Evolutionary conservation across 2,113 vertebrate genomes (phyloP).

Genomic region (Bos taurus): DNA sequence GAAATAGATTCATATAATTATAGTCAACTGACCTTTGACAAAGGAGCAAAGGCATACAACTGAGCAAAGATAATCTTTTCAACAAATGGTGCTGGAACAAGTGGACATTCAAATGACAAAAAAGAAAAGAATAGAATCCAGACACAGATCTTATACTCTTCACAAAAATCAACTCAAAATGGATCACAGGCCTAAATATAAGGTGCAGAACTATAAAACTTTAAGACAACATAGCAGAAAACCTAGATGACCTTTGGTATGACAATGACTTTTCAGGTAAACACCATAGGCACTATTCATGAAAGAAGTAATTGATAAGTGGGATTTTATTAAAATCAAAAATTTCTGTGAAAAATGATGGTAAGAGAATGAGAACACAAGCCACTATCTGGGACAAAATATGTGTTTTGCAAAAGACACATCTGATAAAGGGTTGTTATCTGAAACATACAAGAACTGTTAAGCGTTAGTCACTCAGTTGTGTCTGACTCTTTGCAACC

Average conservation of each 20-base stretch:
- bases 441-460: background rate
- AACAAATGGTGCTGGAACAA: background rate
- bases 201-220: background rate
- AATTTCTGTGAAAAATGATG: background rate
- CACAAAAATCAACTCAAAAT: background rate
- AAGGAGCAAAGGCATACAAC: background rate
- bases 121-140: background rate
- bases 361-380: background rate
- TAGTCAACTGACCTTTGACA: background rate
- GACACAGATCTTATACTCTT: background rate
- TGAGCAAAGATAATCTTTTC: background rate
- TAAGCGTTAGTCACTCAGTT: background rate
- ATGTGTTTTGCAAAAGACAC: background rate
- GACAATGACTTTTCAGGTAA: background rate
- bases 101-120: background rate
- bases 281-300: background rate
- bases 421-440: background rate
- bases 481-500: rapidly evolving
- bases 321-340: background rate
- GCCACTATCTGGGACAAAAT: background rate
- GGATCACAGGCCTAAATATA: background rate
- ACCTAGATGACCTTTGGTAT: background rate
- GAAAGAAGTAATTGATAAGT: background rate
- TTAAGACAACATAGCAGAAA: background rate
- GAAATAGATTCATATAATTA: background rate